Conservation (phyloP, 2,113 vertebrate genomes). For the Orthochromis indermauri region DNA sequence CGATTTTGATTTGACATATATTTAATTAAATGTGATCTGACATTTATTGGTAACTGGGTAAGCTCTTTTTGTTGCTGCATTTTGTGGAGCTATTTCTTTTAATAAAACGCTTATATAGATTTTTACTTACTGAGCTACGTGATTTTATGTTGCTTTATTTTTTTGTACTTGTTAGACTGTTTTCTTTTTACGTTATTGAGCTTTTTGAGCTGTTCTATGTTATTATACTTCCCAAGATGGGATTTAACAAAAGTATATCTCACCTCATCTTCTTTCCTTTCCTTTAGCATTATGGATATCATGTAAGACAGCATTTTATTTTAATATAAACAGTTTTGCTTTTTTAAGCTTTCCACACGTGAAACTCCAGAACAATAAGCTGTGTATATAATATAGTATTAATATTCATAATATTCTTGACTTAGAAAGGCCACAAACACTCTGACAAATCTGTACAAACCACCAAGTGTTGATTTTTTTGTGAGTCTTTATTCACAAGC, state of each 20-base stretch:
- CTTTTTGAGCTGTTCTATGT: neutral
- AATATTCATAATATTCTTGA: neutral
- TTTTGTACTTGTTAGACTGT: neutral
- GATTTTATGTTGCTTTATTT: neutral
- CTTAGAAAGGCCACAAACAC: neutral
- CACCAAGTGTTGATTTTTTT: neutral
- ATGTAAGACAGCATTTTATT: neutral
- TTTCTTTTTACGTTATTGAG: neutral
- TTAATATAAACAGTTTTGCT: neutral
- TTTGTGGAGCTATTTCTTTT: neutral
- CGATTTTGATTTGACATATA: neutral
- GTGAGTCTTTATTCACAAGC: neutral
- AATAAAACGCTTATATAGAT: rapidly evolving
- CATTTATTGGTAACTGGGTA: neutral
- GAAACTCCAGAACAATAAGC: neutral
- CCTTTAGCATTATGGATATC: neutral
- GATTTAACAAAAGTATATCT: neutral
- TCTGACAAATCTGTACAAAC: neutral
- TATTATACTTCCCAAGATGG: neutral
- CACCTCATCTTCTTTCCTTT: neutral
- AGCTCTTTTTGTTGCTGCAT: neutral
- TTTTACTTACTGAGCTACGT: neutral
- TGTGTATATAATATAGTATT: neutral
- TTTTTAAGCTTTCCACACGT: neutral
- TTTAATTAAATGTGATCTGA: neutral